phyloP scores from a whole-genome alignment of 2,113 vertebrate genomes.

The Leiothrix lutea region DNA sequence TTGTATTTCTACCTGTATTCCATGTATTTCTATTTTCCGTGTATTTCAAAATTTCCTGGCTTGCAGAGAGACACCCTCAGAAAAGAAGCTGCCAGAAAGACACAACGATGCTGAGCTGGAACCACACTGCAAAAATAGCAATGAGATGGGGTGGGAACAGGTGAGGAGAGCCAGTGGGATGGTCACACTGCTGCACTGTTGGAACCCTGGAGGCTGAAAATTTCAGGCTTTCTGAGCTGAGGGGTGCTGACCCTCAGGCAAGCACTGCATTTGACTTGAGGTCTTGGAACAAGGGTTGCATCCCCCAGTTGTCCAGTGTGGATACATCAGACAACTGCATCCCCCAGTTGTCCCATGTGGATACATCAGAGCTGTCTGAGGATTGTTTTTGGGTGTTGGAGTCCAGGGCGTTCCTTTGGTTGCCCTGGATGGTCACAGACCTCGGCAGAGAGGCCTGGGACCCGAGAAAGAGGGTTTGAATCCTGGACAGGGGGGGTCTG shows the following conservation, averaged over 20 bases:
- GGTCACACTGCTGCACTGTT: background rate
- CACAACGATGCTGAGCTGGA: background rate
- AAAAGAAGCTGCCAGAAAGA: background rate
- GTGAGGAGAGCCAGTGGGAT: background rate
- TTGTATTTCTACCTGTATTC: background rate
- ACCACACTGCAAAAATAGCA: background rate
- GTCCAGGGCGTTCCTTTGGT: no score
- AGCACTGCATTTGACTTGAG: no score
- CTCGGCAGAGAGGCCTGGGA: no score
- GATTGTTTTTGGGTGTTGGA: no score
- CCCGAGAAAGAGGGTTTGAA: no score
- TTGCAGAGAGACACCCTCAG: background rate
- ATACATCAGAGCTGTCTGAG: background rate
- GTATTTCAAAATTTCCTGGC: background rate
- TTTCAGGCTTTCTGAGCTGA: no score
- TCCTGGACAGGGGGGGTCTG: no score
- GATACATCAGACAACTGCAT: background rate
- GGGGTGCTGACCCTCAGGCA: no score
- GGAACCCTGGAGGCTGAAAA: no score
- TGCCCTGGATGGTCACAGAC: no score
- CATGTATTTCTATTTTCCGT: no score
- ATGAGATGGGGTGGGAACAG: background rate
- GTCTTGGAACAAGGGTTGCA: no score
- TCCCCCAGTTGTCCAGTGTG: fast-evolving
- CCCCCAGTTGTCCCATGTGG: fast-evolving